Evolutionary conservation across 1,140 invertebrate genomes (phyloP).

Genomic region (Riptortus pedestris): DNA sequence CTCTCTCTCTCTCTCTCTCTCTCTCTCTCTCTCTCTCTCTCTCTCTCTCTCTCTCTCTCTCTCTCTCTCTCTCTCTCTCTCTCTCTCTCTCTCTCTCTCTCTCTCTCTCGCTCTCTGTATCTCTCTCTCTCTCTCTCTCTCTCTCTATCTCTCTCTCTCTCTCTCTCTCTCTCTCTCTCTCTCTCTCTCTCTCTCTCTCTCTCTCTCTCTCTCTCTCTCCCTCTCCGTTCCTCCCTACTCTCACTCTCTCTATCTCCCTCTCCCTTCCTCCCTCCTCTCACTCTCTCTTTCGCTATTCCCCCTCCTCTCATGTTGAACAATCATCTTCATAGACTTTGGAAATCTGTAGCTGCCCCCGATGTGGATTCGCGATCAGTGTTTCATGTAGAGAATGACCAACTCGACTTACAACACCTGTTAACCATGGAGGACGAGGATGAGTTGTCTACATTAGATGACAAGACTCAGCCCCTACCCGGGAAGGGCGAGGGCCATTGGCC

Average conservation of each 20-base stretch:
- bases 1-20: background rate
- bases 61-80: constrained; percentile 2
- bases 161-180: constrained; percentile 7
- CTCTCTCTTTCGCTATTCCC: background rate
- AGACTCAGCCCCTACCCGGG: too few species aligned
- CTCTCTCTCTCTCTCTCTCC: constrained; percentile 18
- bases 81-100: constrained; percentile 12
- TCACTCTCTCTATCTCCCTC: constrained; percentile 17
- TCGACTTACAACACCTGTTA: too few species aligned
- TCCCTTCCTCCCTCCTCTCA: background rate
- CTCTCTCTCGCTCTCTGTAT: background rate
- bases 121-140: background rate
- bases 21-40: background rate
- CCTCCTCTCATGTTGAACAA: background rate
- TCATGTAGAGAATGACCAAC: too few species aligned
- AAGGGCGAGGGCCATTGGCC: too few species aligned
- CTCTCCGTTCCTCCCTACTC: too few species aligned
- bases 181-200: constrained; percentile 13
- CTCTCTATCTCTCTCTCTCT: constrained; percentile 9
- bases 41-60: background rate
- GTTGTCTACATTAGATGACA: too few species aligned
- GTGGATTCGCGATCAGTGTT: too few species aligned
- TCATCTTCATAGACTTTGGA: too few species aligned
- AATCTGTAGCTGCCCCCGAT: too few species aligned
- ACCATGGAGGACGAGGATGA: too few species aligned